Evolutionary conservation across 2,888 invertebrate species (phyloP), one percentile per base, ranked within the genome.

Genomic region (Teinopalpus imperialis): DNA sequence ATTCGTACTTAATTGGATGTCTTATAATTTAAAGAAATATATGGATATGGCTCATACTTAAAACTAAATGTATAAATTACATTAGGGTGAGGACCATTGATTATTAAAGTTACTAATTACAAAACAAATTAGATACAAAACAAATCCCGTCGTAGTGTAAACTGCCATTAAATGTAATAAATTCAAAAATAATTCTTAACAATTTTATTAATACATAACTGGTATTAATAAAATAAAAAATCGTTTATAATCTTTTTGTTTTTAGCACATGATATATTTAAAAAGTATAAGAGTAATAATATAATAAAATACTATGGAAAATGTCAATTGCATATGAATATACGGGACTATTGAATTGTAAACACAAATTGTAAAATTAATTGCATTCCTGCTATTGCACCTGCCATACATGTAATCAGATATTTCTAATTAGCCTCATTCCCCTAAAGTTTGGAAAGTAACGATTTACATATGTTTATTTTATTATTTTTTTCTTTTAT

Each of bases 1-100:
- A 18, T 39, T 52, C 37, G 48, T 47, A 35, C 43, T 39, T 40
- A 43, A 43, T 35, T 35, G 34, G 34, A 29, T 29, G 13, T 30
- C 23, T 23, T 9, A 16, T 23, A 30, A 20, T 27, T 27, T 43
- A 7, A 37, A 40, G 34, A 34, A 20, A 50, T 30, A 44, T 45
- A 36, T 45, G 9, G 27, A 34, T 39, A 20, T 32, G 18, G 20
- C 20, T 32, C 10, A 10, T 32, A 32, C 32, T 32, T 16, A 7
- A 32, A 20, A 20, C 32, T 32, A 9, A 32, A 20, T 18, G 9
- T 32, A n/a, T n/a, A 32, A 20, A 32, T 32, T 32, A 20, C 20
- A 10, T 32, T 32, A 32, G 32, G 18, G 12, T 9, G 32, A 20
- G n/a, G n/a, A n/a, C n/a, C n/a, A n/a, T n/a, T n/a, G n/a, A n/a